phyloP scores from a whole-genome alignment of 2,888 invertebrate genomes.

The Perithous albicinctus region DNA sequence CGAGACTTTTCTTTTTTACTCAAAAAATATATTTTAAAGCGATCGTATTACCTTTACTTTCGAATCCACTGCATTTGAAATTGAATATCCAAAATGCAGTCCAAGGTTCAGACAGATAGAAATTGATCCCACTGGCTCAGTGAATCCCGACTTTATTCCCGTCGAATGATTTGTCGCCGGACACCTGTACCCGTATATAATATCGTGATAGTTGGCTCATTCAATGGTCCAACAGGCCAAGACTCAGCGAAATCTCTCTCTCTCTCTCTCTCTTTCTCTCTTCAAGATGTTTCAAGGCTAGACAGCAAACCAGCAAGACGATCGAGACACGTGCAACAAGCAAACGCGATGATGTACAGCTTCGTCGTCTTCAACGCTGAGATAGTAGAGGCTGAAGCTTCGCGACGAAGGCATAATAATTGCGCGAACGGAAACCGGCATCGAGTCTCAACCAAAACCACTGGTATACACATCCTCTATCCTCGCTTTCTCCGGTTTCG shows the following conservation, averaged over 20 bases:
- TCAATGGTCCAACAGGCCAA: not conserved
- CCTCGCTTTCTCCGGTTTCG: slow-evolving; percentile 11
- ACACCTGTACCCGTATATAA: slow-evolving; percentile 28
- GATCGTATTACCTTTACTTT: no score
- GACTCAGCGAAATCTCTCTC: not conserved
- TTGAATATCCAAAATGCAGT: no score
- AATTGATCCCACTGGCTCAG: not conserved
- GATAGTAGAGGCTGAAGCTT: not conserved
- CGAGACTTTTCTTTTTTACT: not conserved
- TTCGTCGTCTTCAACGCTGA: slow-evolving; percentile 1
- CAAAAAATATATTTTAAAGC: no score
- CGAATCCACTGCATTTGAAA: no score
- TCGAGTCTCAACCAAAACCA: not conserved
- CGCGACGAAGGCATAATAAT: slow-evolving; percentile 21
- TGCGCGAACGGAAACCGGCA: slow-evolving; percentile 12
- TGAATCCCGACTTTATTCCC: slow-evolving; percentile 24
- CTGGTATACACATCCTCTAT: not conserved
- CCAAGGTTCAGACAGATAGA: not conserved
- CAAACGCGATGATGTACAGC: slow-evolving; percentile 18
- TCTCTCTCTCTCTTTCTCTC: not conserved
- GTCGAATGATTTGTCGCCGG: slow-evolving; percentile 37
- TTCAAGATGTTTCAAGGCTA: slow-evolving; percentile 20
- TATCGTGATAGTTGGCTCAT: slow-evolving; percentile 11
- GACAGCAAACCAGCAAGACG: slow-evolving; percentile 8
- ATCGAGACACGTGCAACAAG: not conserved